These are phyloP conservation scores for Strigops habroptila DNA, from an alignment of 2,113 vertebrate genomes.

Conservation along the genomic window DNA sequence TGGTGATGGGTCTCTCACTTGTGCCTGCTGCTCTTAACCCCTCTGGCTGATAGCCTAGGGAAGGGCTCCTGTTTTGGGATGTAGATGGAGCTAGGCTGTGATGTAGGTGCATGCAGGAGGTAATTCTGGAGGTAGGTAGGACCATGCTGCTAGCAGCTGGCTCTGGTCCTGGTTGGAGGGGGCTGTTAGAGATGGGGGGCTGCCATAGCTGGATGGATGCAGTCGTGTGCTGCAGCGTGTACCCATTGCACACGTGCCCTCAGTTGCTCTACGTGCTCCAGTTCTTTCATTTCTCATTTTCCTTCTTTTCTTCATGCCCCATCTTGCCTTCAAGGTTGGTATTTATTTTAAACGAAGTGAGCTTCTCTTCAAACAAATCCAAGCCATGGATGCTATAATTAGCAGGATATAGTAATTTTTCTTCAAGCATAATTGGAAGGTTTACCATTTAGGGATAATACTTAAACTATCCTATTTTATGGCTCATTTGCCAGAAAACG, in stretches of 20 bases:
- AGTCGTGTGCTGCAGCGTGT: fast-evolving
- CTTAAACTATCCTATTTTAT: conserved; percentile 50
- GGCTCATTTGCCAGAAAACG: conserved; percentile 48
- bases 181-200: background rate
- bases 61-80: background rate
- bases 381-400: conserved; percentile 48
- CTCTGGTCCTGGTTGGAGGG: background rate
- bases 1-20: background rate
- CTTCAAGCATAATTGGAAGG: conserved; percentile 52
- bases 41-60: background rate
- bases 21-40: background rate
- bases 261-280: fast-evolving
- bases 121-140: background rate
- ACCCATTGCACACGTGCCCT: background rate
- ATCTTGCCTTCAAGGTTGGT: background rate
- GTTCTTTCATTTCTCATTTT: background rate
- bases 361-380: conserved; percentile 46
- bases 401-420: conserved; percentile 58
- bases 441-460: conserved; percentile 46
- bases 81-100: background rate
- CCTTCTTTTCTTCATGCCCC: background rate
- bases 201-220: background rate
- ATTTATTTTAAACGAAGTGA: conserved; percentile 26
- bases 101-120: fast-evolving
- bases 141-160: background rate